These are phyloP conservation scores for Lycaena phlaeas DNA, from an alignment of 2,888 invertebrate genomes.

Conservation along the genomic window DNA sequence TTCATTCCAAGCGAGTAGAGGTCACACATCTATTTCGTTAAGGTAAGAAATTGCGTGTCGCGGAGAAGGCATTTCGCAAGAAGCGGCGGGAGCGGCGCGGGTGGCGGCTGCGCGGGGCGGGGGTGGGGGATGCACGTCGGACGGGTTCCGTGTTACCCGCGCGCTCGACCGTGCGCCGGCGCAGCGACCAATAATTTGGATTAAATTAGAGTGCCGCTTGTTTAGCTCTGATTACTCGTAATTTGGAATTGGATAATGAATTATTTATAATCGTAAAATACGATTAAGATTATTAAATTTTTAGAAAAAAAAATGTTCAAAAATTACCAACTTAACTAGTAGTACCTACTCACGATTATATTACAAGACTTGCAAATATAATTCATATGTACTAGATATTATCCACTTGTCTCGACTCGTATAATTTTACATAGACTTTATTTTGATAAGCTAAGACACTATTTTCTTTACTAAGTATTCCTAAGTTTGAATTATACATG, in stretches of 20 bases:
- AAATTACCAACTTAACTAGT: too few species aligned
- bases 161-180: conserved; percentile 27
- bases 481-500: too few species aligned
- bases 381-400: too few species aligned
- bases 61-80: conserved; percentile 52
- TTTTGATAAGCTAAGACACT: too few species aligned
- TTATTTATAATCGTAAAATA: not conserved
- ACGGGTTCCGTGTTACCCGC: conserved; percentile 68
- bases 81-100: conserved; percentile 33
- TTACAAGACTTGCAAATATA: too few species aligned
- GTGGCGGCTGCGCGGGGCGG: too few species aligned
- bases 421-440: too few species aligned
- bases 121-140: conserved; percentile 54
- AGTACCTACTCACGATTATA: too few species aligned
- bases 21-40: conserved; percentile 15
- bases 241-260: conserved; percentile 4
- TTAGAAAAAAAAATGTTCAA: too few species aligned
- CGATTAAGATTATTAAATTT: not conserved
- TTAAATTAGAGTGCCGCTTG: conserved; percentile 17
- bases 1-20: conserved; percentile 16
- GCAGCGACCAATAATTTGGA: conserved; percentile 31
- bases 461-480: too few species aligned
- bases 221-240: not conserved
- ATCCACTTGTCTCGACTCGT: too few species aligned
- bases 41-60: conserved; percentile 23